phyloP scores from a whole-genome alignment of 2,888 invertebrate genomes.

The Geophilus truncorum region DNA sequence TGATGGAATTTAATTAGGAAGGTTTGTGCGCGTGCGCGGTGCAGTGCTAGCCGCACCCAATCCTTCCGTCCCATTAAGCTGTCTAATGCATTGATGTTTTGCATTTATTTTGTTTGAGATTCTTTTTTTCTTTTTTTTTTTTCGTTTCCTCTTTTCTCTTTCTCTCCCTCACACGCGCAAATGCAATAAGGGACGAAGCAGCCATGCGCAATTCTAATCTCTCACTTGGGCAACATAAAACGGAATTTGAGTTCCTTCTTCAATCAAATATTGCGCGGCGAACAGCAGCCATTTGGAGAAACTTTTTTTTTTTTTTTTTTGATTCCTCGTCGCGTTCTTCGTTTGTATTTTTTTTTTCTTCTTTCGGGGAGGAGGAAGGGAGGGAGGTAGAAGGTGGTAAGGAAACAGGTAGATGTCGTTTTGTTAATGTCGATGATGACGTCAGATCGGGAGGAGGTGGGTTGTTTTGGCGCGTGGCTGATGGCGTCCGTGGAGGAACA shows the following conservation, averaged over 20 bases:
- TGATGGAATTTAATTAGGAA: constrained; percentile 33
- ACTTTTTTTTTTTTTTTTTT: constrained; percentile 17
- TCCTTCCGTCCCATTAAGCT: constrained; percentile 29
- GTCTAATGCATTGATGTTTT: constrained; percentile 34
- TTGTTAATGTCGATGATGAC: constrained; percentile 17
- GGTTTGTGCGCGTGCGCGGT: constrained; percentile 19
- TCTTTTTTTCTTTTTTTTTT: constrained; percentile 15
- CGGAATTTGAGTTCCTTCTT: constrained; percentile 36
- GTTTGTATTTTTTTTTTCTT: not conserved
- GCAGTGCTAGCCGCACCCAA: constrained; percentile 27
- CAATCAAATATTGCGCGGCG: constrained; percentile 35
- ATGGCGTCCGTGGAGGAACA: constrained; percentile 32
- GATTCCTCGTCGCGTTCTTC: constrained; percentile 22
- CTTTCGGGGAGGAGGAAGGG: not conserved
- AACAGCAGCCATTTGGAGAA: not conserved
- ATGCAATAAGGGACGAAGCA: constrained; percentile 30
- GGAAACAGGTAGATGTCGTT: constrained; percentile 17
- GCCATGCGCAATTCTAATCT: constrained; percentile 34
- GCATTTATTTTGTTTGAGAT: constrained; percentile 32
- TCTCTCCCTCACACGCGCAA: constrained; percentile 11
- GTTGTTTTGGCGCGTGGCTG: constrained; percentile 29
- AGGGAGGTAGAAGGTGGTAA: too few species aligned
- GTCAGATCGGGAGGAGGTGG: not conserved
- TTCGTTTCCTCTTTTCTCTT: not conserved
- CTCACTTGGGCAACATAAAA: constrained; percentile 36